Percentiles rank a stretch among this genome's conserved stretches.
Evolutionary conservation across 2,113 vertebrate genomes (phyloP).

Genomic region (Leptocoma aspasia): DNA sequence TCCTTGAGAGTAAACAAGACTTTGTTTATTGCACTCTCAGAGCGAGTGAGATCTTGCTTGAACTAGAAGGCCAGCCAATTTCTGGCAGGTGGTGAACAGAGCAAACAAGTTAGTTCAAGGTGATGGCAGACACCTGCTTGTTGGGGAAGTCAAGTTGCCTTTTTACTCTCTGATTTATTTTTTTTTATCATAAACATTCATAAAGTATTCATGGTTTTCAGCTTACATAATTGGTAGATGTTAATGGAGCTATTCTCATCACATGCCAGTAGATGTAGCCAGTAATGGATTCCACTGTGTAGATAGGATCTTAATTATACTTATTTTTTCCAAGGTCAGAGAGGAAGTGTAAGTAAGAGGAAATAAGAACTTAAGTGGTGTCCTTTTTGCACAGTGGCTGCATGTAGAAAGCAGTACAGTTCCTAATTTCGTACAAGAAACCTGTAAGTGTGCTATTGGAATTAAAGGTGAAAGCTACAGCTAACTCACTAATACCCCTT

Average conservation of each 20-base stretch:
- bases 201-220: neutral
- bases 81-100: neutral
- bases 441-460: neutral
- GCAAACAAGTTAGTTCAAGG: neutral
- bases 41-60: constrained; percentile 22
- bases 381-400: neutral
- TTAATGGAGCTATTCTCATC: neutral
- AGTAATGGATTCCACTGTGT: neutral
- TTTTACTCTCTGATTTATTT: neutral
- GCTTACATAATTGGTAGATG: neutral
- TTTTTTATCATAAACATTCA: neutral
- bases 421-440: neutral
- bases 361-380: neutral
- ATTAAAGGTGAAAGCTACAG: neutral
- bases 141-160: neutral
- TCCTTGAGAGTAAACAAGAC: constrained; percentile 41
- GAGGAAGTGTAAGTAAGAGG: neutral
- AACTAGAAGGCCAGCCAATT: neutral
- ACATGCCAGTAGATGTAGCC: neutral
- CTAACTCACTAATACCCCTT: neutral
- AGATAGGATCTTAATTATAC: neutral
- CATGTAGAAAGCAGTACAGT: neutral
- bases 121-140: neutral
- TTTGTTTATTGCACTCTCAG: constrained; percentile 48
- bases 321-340: constrained; percentile 11